phyloP scores from a whole-genome alignment of 2,113 vertebrate genomes.

The Struthidea cinerea region DNA sequence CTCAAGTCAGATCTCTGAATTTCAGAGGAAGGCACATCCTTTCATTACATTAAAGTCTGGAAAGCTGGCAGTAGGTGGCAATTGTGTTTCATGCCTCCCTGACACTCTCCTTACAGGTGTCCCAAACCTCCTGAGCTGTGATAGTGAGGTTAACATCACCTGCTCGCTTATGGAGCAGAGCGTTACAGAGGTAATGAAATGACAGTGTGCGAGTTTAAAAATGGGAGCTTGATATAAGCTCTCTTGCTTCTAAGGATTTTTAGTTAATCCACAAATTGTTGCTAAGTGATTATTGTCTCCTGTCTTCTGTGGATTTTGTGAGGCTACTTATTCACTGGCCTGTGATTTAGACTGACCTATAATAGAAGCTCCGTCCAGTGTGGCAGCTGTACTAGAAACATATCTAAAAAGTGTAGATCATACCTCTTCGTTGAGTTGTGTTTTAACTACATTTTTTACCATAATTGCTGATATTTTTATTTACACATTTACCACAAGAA shows the following conservation, averaged over 20 bases:
- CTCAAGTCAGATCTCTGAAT: background rate
- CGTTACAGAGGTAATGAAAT: background rate
- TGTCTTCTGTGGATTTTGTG: background rate
- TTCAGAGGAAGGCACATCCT: background rate
- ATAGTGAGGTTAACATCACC: background rate
- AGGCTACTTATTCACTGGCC: background rate
- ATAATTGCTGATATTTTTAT: background rate
- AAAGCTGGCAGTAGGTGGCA: background rate
- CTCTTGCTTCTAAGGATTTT: background rate
- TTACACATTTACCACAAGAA: background rate
- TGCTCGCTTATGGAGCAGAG: accelerated
- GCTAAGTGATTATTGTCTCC: background rate
- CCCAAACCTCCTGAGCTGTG: background rate
- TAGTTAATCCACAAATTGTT: background rate
- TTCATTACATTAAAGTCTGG: background rate
- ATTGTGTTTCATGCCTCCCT: background rate
- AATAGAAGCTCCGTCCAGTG: background rate
- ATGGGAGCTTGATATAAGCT: background rate
- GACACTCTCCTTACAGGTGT: background rate
- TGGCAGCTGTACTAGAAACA: background rate
- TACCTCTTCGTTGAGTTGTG: background rate
- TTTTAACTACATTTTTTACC: background rate
- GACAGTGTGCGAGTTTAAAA: background rate
- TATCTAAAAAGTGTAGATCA: background rate
- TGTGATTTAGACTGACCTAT: background rate